These are phyloP conservation scores for Melanargia galathea DNA, from an alignment of 2,888 invertebrate genomes.

Conservation along the genomic window DNA sequence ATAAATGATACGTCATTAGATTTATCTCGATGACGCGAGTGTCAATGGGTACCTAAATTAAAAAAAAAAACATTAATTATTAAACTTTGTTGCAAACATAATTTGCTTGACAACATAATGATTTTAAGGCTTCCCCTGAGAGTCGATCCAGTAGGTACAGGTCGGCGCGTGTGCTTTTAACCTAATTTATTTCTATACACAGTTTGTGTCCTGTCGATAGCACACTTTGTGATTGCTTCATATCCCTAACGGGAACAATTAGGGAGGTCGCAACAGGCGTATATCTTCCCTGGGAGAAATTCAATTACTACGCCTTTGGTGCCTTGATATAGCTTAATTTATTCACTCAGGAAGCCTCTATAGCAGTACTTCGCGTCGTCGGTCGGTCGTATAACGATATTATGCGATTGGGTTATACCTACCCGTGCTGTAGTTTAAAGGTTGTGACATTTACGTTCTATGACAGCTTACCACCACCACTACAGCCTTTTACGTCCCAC, in stretches of 20 bases:
- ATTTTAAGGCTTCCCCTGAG: too few relatives aligned
- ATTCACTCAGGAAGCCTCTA: constrained; percentile 47
- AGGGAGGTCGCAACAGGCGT: constrained; percentile 45
- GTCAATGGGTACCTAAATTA: too few relatives aligned
- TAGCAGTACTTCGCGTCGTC: constrained; percentile 33
- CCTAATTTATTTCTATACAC: constrained; percentile 20
- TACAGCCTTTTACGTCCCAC: too few relatives aligned
- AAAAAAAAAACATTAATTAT: too few relatives aligned
- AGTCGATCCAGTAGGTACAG: not conserved
- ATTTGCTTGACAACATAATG: too few relatives aligned
- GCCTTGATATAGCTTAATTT: constrained; percentile 55
- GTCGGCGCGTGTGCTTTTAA: not conserved
- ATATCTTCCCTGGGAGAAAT: constrained; percentile 54
- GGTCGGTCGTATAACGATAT: constrained; percentile 30
- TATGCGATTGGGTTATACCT: constrained; percentile 28
- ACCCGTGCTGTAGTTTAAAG: constrained; percentile 22
- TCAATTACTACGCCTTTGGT: constrained; percentile 53
- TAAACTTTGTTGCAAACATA: too few relatives aligned
- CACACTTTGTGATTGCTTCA: constrained; percentile 47
- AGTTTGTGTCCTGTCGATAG: constrained; percentile 25
- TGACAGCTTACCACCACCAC: too few relatives aligned
- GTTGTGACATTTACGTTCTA: constrained; percentile 25
- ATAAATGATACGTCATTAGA: too few relatives aligned
- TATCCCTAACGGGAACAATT: constrained; percentile 52
- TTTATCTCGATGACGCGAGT: too few relatives aligned